Percentiles rank a stretch among this genome's conserved stretches.
phyloP scores from a whole-genome alignment of 53 echinoderm and acorn worm genomes.

The Astropecten irregularis region DNA sequence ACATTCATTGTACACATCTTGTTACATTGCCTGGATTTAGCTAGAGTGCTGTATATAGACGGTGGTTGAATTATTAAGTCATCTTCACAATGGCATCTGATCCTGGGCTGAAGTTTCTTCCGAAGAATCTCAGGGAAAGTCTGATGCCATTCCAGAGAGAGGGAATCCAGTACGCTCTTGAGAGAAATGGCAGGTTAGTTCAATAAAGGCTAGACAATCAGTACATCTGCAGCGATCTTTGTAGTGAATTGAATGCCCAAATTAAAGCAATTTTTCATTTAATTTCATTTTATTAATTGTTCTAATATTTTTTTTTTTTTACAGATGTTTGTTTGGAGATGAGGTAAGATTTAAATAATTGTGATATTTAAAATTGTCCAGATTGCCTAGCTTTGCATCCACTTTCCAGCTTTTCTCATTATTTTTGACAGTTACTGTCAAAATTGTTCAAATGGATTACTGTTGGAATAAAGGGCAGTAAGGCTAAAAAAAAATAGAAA shows the following conservation, averaged over 20 bases:
- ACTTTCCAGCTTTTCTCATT: not conserved
- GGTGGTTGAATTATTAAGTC: no score
- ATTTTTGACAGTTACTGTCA: not conserved
- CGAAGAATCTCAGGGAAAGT: conserved; percentile 47
- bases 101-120: conserved; percentile 54
- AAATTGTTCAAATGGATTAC: not conserved
- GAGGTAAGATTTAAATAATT: conserved; percentile 56
- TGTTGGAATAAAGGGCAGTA: not conserved
- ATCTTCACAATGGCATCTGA: no score
- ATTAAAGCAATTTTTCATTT: no score
- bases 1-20: no score
- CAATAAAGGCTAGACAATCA: not conserved
- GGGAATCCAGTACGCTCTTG: conserved; percentile 71
- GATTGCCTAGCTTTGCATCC: not conserved
- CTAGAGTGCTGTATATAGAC: no score
- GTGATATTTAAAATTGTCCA: not conserved
- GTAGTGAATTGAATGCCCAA: not conserved
- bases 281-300: no score
- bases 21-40: no score
- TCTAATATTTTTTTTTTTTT: conserved; percentile 18
- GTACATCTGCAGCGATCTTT: not conserved
- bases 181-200: conserved; percentile 68
- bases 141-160: conserved; percentile 72
- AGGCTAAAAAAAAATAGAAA: not conserved
- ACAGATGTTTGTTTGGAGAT: conserved; percentile 85